Evolutionary conservation across 1,140 invertebrate genomes (phyloP), one percentile per base, ranked within the genome.

Genomic region (Ruditapes philippinarum): DNA sequence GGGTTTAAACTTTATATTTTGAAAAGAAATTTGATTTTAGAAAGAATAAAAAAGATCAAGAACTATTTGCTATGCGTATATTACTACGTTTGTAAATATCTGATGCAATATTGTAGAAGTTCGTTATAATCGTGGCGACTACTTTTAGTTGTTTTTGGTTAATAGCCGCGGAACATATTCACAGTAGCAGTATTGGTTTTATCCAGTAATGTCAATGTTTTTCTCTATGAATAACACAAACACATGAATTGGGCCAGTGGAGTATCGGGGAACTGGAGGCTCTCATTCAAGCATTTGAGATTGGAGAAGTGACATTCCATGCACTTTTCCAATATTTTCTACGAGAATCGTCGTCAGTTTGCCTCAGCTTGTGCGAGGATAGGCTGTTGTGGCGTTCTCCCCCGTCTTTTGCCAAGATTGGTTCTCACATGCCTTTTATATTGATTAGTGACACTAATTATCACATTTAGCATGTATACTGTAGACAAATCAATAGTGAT

Each of bases 391-490:
- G 54, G 74, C 19, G 74, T 78, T 54, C n/a, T n/a, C 0, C 40
- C 40, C 40, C 25, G 33, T 25, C 28, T 54, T n/a, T n/a, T 31
- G n/a, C 0, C 33, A 54, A 9, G 45, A 78, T 78, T 49, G n/a
- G 45, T 78, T 78, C 42, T 78, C 42, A 78, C 74, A 78, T 78
- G 74, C 74, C 45, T 78, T 78, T 78, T 54, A 49, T 78, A 78
- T 78, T 78, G 74, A 78, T 78, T 54, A 22, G 42, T 31, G 2
- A 28, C 49, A 78, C 74, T 78, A 78, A 78, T 78, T 78, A 78
- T 78, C 49, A 78, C 74, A 78, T 78, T 78, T 57, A 78, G 54
- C 74, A 78, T 78, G 74, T 78, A 54, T 78, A 78, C n/a, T 78
- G 42, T 78, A 54, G 45, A 78, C 74, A 54, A n/a, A 78, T 78